These are phyloP conservation scores for Drosophila lowei DNA, from an alignment of 1,140 invertebrate genomes.

Conservation along the genomic window DNA sequence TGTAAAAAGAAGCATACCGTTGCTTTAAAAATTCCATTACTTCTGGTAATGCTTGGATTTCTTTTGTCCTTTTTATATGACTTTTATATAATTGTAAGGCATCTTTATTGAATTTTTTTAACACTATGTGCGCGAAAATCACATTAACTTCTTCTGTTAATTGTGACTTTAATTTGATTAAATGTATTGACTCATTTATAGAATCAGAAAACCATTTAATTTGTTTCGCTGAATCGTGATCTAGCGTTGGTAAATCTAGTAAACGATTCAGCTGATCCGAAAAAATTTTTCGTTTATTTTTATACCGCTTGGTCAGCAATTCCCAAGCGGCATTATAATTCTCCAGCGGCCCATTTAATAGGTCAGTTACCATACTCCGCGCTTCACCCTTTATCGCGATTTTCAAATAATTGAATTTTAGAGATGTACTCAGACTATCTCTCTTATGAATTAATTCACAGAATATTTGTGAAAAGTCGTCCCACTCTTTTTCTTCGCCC, in stretches of 20 bases:
- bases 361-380: too few relatives aligned
- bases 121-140: conserved; percentile 3
- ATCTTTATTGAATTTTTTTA: neutral
- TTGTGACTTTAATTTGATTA: neutral
- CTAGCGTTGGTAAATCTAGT: neutral
- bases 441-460: too few relatives aligned
- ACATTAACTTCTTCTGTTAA: conserved; percentile 2
- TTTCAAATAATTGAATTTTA: too few relatives aligned
- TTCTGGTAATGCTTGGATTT: neutral
- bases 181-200: conserved; percentile 1
- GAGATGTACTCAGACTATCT: too few relatives aligned
- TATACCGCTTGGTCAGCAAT: conserved; percentile 12
- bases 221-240: neutral
- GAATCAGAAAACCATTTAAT: conserved; percentile 1
- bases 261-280: conserved; percentile 12
- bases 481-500: too few relatives aligned
- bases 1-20: too few relatives aligned
- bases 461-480: too few relatives aligned
- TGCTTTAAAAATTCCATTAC: neutral
- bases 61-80: neutral
- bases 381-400: too few relatives aligned
- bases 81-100: conserved; percentile 1
- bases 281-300: conserved; percentile 11
- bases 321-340: conserved; percentile 18
- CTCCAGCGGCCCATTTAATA: neutral